These are phyloP conservation scores for Leucophenga varia DNA, from an alignment of 1,140 invertebrate species.

Conservation along the genomic window DNA sequence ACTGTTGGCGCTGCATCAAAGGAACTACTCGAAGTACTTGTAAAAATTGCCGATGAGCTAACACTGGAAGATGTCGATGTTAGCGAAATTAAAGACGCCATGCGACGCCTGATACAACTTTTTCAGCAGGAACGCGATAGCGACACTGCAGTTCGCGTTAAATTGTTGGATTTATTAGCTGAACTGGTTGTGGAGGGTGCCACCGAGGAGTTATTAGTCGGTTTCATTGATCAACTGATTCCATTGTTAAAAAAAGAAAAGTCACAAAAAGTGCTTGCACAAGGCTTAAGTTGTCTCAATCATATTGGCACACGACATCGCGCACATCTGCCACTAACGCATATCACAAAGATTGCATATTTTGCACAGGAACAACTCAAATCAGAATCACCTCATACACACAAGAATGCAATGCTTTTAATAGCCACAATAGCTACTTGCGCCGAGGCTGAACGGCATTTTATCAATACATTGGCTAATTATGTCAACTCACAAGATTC, in stretches of 20 bases:
- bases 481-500: conserved; percentile 89
- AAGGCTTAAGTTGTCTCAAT: conserved; percentile 46
- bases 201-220: conserved; percentile 28
- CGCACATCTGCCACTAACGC: conserved; percentile 30
- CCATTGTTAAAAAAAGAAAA: conserved; percentile 73
- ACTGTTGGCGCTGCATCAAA: no score
- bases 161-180: conserved; percentile 38
- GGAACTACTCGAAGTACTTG: conserved; percentile 42
- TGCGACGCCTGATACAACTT: conserved; percentile 36
- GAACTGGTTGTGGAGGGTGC: conserved; percentile 37
- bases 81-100: conserved; percentile 33
- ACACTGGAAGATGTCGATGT: conserved; percentile 35
- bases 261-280: conserved; percentile 73
- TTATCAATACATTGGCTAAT: conserved; percentile 71
- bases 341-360: conserved; percentile 44
- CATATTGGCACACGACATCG: conserved; percentile 39
- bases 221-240: conserved; percentile 68
- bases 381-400: conserved; percentile 74
- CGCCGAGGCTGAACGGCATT: conserved; percentile 59
- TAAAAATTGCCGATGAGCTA: conserved; percentile 49
- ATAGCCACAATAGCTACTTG: conserved; percentile 64
- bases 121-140: conserved; percentile 47
- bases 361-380: conserved; percentile 68
- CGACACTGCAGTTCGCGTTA: conserved; percentile 44
- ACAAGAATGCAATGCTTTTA: conserved; percentile 75